Evolutionary conservation across 2,113 vertebrate species (phyloP).

Genomic region (Nicator chloris): DNA sequence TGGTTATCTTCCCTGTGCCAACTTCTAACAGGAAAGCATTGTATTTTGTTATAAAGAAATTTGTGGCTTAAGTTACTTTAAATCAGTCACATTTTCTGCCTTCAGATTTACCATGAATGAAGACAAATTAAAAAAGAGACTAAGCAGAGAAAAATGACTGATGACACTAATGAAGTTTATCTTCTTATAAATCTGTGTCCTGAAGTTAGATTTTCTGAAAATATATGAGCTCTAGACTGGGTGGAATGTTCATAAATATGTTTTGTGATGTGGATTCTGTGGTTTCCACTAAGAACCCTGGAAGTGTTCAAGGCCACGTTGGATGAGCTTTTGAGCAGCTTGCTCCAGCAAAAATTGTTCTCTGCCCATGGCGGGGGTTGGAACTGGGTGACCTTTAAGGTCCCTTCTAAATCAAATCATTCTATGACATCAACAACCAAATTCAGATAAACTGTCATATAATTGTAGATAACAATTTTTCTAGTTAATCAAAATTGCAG

Average conservation of each 20-base stretch:
- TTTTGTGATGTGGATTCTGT: not conserved
- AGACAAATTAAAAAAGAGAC: not conserved
- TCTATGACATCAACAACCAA: not conserved
- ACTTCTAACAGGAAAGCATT: not conserved
- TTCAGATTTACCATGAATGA: not conserved
- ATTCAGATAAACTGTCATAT: not conserved
- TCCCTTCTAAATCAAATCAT: not conserved
- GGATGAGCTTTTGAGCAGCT: not conserved
- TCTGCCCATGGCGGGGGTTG: not conserved
- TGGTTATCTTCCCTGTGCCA: not conserved
- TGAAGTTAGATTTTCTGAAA: not conserved
- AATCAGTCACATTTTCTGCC: not conserved
- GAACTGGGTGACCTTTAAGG: not conserved
- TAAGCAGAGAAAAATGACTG: not conserved
- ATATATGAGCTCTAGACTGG: not conserved
- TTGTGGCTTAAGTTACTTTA: not conserved
- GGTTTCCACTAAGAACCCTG: not conserved
- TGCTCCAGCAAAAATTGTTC: not conserved
- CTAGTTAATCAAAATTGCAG: not conserved
- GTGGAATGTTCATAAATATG: not conserved
- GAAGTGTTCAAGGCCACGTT: not conserved
- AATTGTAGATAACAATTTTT: not conserved
- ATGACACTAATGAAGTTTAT: not conserved
- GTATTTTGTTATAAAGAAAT: not conserved
- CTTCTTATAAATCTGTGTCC: not conserved